Percentiles rank a stretch among this genome's conserved stretches.
These are phyloP conservation scores for Tipula unca DNA, from an alignment of 2,888 invertebrate species.

Conservation along the genomic window DNA sequence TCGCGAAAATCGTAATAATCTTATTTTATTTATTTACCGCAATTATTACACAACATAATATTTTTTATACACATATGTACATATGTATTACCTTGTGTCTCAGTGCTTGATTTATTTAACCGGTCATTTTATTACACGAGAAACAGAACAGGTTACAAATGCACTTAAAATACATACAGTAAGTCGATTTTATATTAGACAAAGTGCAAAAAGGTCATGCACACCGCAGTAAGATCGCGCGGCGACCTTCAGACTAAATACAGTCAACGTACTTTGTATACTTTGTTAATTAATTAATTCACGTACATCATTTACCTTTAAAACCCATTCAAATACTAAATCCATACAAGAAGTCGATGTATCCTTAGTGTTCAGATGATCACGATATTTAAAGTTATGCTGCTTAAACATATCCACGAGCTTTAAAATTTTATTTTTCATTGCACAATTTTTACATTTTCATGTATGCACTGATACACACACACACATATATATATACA, in stretches of 20 bases:
- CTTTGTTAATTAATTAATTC: background rate
- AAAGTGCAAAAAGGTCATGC: background rate
- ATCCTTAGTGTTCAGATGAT: background rate
- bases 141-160: background rate
- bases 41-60: background rate
- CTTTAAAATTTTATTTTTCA: background rate
- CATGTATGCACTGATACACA: background rate
- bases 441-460: background rate
- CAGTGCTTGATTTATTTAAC: background rate
- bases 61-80: too few relatives aligned
- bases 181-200: background rate
- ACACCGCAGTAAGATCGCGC: too few relatives aligned
- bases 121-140: background rate
- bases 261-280: background rate
- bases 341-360: background rate
- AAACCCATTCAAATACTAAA: conserved; percentile 1
- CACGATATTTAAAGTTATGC: background rate
- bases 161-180: background rate
- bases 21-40: background rate
- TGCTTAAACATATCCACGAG: background rate
- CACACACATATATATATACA: background rate
- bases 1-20: background rate
- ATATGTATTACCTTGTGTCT: background rate
- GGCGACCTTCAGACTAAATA: background rate
- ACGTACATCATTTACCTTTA: background rate